Conservation (phyloP, 2,888 invertebrate species). For the Fragum sueziense region DNA sequence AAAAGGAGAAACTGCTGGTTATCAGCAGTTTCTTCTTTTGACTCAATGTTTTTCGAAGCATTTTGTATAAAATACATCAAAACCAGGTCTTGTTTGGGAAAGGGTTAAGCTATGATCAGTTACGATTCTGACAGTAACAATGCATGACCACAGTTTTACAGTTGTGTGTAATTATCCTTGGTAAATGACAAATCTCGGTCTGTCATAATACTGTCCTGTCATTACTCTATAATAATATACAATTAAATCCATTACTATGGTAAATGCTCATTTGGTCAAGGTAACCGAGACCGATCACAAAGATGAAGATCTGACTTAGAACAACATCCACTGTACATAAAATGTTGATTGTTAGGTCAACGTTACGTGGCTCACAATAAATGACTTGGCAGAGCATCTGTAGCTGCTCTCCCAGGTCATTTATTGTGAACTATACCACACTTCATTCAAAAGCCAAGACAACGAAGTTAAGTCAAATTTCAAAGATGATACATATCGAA, state of each 20-base stretch:
- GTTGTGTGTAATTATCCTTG: not conserved
- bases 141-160: not conserved
- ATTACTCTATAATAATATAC: constrained; percentile 9
- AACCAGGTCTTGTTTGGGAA: not conserved
- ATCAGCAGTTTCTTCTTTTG: not conserved
- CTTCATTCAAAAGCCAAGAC: too few relatives aligned
- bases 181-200: not conserved
- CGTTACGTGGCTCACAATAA: too few relatives aligned
- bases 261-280: not conserved
- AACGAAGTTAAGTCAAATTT: too few relatives aligned
- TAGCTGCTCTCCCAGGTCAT: too few relatives aligned
- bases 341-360: too few relatives aligned
- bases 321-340: too few relatives aligned
- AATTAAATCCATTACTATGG: constrained; percentile 9
- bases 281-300: not conserved
- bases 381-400: too few relatives aligned
- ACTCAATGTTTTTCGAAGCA: not conserved
- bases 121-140: not conserved
- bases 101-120: not conserved
- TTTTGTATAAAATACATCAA: not conserved
- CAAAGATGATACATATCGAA: too few relatives aligned
- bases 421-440: too few relatives aligned
- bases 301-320: not conserved
- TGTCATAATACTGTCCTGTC: not conserved
- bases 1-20: not conserved